These are phyloP conservation scores for Plagodis pulveraria DNA, from an alignment of 2,888 invertebrate species.

Conservation along the genomic window DNA sequence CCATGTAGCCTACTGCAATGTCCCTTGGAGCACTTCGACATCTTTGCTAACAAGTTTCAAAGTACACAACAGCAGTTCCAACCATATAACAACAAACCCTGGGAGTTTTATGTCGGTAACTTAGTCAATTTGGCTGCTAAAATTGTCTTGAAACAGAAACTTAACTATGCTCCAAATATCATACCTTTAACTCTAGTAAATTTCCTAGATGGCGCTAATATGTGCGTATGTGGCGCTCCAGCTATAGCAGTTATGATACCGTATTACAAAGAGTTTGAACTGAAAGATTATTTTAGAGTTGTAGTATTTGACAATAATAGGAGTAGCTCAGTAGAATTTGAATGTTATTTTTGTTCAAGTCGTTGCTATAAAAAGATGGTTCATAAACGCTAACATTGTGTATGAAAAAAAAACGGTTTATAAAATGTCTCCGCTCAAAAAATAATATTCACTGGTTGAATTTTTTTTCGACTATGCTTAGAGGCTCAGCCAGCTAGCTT, in stretches of 20 bases:
- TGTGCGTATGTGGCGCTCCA: conserved; percentile 86
- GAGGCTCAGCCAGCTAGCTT: too few relatives aligned
- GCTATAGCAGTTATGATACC: conserved; percentile 62
- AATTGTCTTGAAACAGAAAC: conserved; percentile 77
- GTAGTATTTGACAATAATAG: conserved; percentile 66
- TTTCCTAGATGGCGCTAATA: conserved; percentile 85
- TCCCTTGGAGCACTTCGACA: conserved; percentile 81
- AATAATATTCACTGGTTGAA: too few relatives aligned
- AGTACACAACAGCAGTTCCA: conserved; percentile 29
- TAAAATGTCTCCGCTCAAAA: too few relatives aligned
- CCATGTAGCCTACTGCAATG: conserved; percentile 86
- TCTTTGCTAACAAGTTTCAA: conserved; percentile 84
- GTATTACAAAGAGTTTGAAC: conserved; percentile 62
- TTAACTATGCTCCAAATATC: conserved; percentile 82
- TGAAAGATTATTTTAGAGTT: conserved; percentile 68
- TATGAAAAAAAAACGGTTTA: neutral
- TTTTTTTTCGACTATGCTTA: too few relatives aligned
- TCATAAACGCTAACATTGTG: neutral
- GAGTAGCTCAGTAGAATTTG: conserved; percentile 74
- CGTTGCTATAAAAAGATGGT: conserved; percentile 65
- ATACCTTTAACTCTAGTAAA: conserved; percentile 86
- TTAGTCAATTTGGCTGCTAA: conserved; percentile 84
- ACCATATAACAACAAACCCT: conserved; percentile 36
- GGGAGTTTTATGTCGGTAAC: conserved; percentile 74
- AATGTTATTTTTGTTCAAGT: conserved; percentile 86